These are phyloP conservation scores for Anoplolepis gracilipes DNA, from an alignment of 1,140 invertebrate species.

Conservation along the genomic window DNA sequence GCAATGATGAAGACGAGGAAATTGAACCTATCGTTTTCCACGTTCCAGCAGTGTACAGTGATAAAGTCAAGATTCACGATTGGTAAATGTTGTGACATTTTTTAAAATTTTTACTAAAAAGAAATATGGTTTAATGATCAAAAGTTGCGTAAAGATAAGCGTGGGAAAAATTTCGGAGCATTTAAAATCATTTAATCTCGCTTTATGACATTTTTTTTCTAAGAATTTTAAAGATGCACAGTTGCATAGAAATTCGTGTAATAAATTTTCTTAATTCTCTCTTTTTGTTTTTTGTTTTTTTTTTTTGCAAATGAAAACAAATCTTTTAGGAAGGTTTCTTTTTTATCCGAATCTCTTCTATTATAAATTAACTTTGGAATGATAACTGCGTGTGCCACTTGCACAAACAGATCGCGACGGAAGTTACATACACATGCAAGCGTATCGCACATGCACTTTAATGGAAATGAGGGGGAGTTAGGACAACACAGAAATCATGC, in stretches of 20 bases:
- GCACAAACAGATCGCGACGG: neutral
- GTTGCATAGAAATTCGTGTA: too few species aligned
- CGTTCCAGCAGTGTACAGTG: slow-evolving; percentile 57
- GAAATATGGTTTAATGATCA: neutral
- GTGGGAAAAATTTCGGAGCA: too few species aligned
- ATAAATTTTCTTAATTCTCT: neutral
- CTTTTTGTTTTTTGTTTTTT: neutral
- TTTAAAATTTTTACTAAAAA: neutral
- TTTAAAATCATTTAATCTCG: too few species aligned
- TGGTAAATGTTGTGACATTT: slow-evolving; percentile 62
- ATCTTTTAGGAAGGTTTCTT: neutral
- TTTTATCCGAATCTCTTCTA: neutral
- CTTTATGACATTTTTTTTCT: too few species aligned
- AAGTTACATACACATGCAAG: neutral
- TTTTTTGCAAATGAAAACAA: neutral
- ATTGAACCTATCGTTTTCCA: slow-evolving; percentile 54
- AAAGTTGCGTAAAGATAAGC: neutral
- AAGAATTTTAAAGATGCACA: too few species aligned
- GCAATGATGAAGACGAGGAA: slow-evolving; percentile 46
- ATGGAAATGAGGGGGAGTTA: neutral
- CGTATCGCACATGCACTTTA: neutral
- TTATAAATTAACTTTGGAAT: neutral
- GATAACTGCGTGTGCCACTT: neutral
- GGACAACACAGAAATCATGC: neutral
- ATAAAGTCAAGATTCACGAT: slow-evolving; percentile 76